Base-by-base conservation (phyloP, 2,888 invertebrate species). In the Sturmia bella region DNA sequence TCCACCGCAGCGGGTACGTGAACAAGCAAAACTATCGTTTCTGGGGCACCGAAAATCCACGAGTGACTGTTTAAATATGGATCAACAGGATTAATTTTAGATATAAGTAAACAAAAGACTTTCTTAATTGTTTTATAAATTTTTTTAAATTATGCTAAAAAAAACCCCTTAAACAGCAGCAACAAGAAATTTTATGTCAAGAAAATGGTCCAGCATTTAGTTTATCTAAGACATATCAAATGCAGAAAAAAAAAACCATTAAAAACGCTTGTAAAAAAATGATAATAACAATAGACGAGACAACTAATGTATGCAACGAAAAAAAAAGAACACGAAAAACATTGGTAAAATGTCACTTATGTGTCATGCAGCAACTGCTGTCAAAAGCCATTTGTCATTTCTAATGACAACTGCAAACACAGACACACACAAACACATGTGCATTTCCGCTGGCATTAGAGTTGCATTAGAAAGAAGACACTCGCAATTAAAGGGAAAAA, bases 81-180 rank as follows among this genome's bases (percentile, higher is more conserved):
- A 50, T 12, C 19, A 3, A 27, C n/a, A 13, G 3, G 3, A 32
- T 37, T 12, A 56, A 4, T 4, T 11, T 17, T 6, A 39, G 27
- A 69, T 74, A 80, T 83, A 80, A 75, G 54, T 80, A 83, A 59
- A 83, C 78, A 83, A 83, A 80, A 74, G 74, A 52, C 88, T 89
- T 88, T 87, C 85, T 86, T 88, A 89, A 89, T 87, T 86, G 88
- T 87, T 86, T 88, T 87, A 88, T 87, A 87, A 5, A 52, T 66
- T 66, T 75, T 66, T 57, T 48, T 66, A 82, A 78, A 78, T 78
- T 59, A 82, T 45, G 48, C 13, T 56, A 27, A 19, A 41, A 15
- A 45, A 32, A 39, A 70, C 57, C 61, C 68, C 56, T 52, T 19
- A 39, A n/a, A 41, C 5, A 7, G 56, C 24, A 70, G 48, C 63